phyloP scores from a whole-genome alignment of 1,140 invertebrate species.

The Drosophila biarmipes region DNA sequence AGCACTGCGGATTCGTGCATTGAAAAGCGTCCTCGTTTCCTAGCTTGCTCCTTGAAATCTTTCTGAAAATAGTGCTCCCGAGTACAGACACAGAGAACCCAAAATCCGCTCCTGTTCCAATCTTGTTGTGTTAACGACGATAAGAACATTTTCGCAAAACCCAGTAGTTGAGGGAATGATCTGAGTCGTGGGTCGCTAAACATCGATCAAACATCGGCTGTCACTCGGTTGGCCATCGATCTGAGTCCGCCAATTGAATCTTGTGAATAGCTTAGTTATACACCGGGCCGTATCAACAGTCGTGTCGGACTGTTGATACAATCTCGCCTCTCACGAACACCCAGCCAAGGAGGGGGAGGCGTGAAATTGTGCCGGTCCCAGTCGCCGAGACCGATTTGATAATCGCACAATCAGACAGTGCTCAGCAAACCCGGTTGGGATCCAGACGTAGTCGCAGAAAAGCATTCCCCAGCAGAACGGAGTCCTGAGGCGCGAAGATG shows the following conservation, averaged over 20 bases:
- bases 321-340: conserved; percentile 44
- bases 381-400: conserved; percentile 58
- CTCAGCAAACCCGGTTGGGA: conserved; percentile 27
- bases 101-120: conserved; percentile 16
- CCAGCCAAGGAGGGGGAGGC: conserved; percentile 16
- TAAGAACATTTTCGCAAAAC: conserved; percentile 27
- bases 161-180: conserved; percentile 6
- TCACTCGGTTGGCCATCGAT: conserved; percentile 42
- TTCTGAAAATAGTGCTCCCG: too few species aligned
- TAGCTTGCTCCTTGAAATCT: too few species aligned
- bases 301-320: conserved; percentile 55
- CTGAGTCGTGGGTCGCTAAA: conserved; percentile 38
- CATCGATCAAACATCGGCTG: conserved; percentile 41
- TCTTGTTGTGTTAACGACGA: not conserved
- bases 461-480: not conserved
- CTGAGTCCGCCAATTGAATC: conserved; percentile 45
- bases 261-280: conserved; percentile 67
- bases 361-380: conserved; percentile 17
- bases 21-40: too few species aligned
- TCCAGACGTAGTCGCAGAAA: conserved; percentile 26
- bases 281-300: conserved; percentile 52
- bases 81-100: too few species aligned
- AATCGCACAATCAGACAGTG: conserved; percentile 70
- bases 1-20: too few species aligned
- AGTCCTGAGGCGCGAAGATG: conserved; percentile 41